Conservation (phyloP, 2,888 invertebrate species). For the Patella ulyssiponensis region DNA sequence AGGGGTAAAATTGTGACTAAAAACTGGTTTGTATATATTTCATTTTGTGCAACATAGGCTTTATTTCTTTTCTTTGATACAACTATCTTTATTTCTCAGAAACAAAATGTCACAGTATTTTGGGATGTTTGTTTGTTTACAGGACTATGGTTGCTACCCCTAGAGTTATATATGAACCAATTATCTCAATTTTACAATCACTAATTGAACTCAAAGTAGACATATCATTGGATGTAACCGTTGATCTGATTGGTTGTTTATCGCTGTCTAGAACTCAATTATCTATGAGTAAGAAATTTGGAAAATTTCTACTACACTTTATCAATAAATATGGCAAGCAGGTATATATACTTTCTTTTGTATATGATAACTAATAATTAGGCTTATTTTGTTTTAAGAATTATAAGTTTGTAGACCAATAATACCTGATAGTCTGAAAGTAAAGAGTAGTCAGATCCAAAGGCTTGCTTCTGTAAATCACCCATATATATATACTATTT, state of each 20-base stretch:
- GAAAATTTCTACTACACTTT: conserved; percentile 15
- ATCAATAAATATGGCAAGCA: conserved; percentile 19
- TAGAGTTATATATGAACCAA: background rate
- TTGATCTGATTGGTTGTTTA: conserved; percentile 6
- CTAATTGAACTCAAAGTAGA: conserved; percentile 12
- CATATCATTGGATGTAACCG: background rate
- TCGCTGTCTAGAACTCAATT: background rate
- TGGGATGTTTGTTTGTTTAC: background rate
- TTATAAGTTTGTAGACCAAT: no score
- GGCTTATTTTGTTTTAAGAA: no score
- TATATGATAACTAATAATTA: no score
- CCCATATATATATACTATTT: no score
- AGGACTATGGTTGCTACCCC: background rate
- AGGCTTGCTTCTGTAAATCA: no score
- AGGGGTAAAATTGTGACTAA: no score
- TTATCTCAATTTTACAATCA: conserved; percentile 2
- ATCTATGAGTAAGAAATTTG: conserved; percentile 17
- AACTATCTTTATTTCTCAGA: no score
- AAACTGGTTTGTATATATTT: no score
- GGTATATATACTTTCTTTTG: background rate
- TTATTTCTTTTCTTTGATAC: background rate
- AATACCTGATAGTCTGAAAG: no score
- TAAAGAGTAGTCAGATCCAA: no score
- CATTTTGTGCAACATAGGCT: background rate
- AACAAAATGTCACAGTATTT: no score